These are phyloP conservation scores for Cyanoderma ruficeps DNA, from an alignment of 2,113 vertebrate genomes.

Conservation along the genomic window DNA sequence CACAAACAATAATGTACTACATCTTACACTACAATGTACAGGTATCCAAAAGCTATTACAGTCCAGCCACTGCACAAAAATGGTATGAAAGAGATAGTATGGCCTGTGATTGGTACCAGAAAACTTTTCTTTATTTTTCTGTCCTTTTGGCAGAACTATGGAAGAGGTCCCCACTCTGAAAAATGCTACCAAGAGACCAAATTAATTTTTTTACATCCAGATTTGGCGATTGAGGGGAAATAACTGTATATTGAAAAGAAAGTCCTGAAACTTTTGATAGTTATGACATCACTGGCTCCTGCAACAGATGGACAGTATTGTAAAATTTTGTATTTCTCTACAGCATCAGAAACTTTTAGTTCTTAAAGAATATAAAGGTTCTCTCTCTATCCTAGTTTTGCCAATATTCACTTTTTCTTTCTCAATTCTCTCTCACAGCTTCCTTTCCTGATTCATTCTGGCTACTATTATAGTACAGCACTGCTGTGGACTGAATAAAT, in stretches of 20 bases:
- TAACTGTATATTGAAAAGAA: constrained; percentile 17
- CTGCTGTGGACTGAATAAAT: neutral
- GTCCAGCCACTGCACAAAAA: constrained; percentile 52
- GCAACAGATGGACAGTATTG: neutral
- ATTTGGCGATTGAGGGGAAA: constrained; percentile 7
- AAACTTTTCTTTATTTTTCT: constrained; percentile 53
- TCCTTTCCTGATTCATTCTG: neutral
- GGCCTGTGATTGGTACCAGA: constrained; percentile 39
- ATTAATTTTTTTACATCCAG: constrained; percentile 60
- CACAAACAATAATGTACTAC: constrained; percentile 76
- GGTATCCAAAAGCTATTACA: constrained; percentile 76
- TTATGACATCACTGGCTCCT: neutral
- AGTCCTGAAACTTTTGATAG: constrained; percentile 5
- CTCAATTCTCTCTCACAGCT: neutral
- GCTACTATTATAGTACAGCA: neutral
- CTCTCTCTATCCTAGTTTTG: neutral
- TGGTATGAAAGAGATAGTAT: constrained; percentile 63
- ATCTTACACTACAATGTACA: constrained; percentile 57
- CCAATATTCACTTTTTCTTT: neutral
- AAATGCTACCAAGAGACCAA: constrained; percentile 52
- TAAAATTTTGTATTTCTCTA: neutral
- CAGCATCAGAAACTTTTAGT: neutral
- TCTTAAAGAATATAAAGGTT: neutral
- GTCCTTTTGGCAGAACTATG: constrained; percentile 39
- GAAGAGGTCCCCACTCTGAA: constrained; percentile 3